Conservation (phyloP, 2,113 vertebrate species). For the Laterallus jamaicensis region DNA sequence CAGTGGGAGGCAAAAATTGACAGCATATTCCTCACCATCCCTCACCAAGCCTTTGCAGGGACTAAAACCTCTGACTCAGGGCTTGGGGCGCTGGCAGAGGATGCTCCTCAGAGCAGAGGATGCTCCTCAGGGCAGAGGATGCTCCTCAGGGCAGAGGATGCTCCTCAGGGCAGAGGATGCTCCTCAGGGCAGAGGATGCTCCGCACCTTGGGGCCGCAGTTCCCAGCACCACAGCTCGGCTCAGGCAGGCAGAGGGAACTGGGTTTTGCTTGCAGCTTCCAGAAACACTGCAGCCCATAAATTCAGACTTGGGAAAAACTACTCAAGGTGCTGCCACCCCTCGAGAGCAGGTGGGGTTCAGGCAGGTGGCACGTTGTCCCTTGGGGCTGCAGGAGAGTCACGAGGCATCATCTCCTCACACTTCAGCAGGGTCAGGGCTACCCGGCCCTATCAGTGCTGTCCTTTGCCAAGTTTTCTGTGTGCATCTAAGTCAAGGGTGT, state of each 20-base stretch:
- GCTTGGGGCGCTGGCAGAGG: background rate
- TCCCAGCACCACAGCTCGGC: no score
- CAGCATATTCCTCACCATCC: background rate
- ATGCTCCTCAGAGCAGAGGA: background rate
- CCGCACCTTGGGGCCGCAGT: no score
- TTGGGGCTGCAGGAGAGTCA: rapidly evolving
- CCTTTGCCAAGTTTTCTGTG: rapidly evolving
- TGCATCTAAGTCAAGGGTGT: background rate
- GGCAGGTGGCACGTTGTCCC: background rate
- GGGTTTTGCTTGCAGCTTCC: background rate
- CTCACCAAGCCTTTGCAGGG: background rate
- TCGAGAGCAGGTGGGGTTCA: background rate
- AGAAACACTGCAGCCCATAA: background rate
- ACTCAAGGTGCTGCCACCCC: background rate
- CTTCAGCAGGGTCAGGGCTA: background rate
- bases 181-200: background rate
- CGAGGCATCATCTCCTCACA: rapidly evolving
- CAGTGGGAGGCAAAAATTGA: background rate
- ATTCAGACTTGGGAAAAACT: background rate
- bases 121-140: background rate
- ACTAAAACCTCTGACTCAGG: background rate
- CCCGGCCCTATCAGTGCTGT: background rate
- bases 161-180: background rate
- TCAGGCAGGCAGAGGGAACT: no score
- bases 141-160: background rate